phyloP scores from a whole-genome alignment of 2,888 invertebrate genomes.

The Lumbricus terrestris region DNA sequence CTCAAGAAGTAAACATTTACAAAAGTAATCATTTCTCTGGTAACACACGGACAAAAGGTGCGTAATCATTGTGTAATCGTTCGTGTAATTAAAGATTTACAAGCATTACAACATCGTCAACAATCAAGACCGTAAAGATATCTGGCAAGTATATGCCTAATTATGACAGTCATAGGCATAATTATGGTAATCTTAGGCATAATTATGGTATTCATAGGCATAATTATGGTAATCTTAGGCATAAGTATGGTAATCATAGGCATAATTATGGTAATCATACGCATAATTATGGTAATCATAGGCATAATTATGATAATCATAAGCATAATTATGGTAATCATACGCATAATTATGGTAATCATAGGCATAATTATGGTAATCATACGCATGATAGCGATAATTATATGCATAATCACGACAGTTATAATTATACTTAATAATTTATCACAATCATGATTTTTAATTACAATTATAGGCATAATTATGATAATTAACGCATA shows the following conservation, averaged over 20 bases:
- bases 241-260: not conserved
- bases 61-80: not conserved
- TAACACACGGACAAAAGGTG: not conserved
- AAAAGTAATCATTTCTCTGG: not conserved
- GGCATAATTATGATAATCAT: no score
- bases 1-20: not conserved
- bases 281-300: no score
- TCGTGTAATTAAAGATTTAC: not conserved
- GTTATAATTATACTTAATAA: no score
- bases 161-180: not conserved
- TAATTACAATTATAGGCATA: not conserved
- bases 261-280: no score
- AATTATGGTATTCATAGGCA: not conserved
- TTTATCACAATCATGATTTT: no score
- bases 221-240: not conserved
- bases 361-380: no score
- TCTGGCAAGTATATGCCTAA: not conserved
- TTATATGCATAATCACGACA: no score
- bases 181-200: not conserved
- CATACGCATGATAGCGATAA: no score
- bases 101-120: slow-evolving; percentile 3
- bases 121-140: not conserved
- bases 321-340: no score
- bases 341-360: no score
- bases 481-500: not conserved